A percentile compares a stretch with the other conserved stretches of the same genome.
These are phyloP conservation scores for Pyrgilauda ruficollis DNA, from an alignment of 2,113 vertebrate species.

Conservation along the genomic window DNA sequence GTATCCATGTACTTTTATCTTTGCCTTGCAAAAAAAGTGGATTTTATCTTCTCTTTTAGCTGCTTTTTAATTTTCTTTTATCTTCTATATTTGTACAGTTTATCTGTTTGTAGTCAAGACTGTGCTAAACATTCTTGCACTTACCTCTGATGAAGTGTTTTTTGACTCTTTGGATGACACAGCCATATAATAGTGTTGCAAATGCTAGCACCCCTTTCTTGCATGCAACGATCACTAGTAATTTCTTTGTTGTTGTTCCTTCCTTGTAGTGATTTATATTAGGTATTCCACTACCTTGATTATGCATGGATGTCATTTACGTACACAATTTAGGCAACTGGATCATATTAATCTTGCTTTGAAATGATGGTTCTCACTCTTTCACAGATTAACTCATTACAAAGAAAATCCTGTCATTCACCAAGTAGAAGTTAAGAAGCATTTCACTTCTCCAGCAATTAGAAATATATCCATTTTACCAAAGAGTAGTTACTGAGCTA, in stretches of 20 bases:
- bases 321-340: neutral
- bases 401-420: neutral
- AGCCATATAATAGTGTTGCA: neutral
- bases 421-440: neutral
- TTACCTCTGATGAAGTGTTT: neutral
- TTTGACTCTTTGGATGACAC: neutral
- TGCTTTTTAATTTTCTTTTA: neutral
- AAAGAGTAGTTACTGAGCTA: neutral
- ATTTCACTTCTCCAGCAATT: neutral
- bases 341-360: neutral
- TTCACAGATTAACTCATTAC: neutral
- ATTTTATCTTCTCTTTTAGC: neutral
- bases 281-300: neutral
- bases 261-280: neutral
- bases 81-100: neutral
- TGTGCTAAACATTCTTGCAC: neutral
- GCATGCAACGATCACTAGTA: neutral
- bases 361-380: neutral
- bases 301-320: neutral
- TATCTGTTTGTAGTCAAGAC: neutral
- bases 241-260: neutral
- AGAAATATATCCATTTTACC: neutral
- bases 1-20: neutral
- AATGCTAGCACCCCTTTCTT: neutral
- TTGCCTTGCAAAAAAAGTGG: neutral